Conservation (phyloP, 2,797 vertebrate species). For the Pseudocheirus occidentalis region DNA sequence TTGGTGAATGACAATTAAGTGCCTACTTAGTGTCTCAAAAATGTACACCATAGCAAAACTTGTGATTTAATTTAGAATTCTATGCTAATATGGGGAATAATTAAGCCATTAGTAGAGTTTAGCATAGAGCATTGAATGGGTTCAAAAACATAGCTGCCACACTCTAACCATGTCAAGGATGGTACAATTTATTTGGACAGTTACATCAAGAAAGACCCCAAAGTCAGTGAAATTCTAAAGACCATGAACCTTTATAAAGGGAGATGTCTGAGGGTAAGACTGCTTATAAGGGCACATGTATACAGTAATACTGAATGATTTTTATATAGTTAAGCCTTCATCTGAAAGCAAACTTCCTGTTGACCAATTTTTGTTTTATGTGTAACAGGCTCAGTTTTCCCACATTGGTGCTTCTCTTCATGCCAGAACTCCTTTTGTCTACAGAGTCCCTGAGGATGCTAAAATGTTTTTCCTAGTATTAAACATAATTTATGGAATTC, state of each 20-base stretch:
- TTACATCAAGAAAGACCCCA: conserved; percentile 29
- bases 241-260: conserved; percentile 49
- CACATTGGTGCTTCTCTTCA: conserved; percentile 96
- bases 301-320: conserved; percentile 26
- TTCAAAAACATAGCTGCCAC: conserved; percentile 41
- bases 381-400: conserved; percentile 93
- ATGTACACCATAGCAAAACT: conserved; percentile 19
- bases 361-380: conserved; percentile 62
- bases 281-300: conserved; percentile 57
- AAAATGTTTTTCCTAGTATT: conserved; percentile 89
- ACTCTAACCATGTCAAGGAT: neutral
- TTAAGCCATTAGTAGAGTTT: conserved; percentile 3
- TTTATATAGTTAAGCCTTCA: conserved; percentile 7
- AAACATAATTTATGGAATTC: conserved; percentile 90
- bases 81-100: conserved; percentile 10
- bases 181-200: conserved; percentile 42
- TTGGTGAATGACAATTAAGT: conserved; percentile 28
- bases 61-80: conserved; percentile 35
- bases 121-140: neutral
- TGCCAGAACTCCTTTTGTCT: conserved; percentile 94
- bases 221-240: conserved; percentile 49
- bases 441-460: conserved; percentile 91
- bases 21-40: conserved; percentile 1
- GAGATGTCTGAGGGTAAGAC: conserved; percentile 26
- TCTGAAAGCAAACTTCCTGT: conserved; percentile 55